Evolutionary conservation across 2,113 vertebrate species (phyloP), one percentile per base, ranked within the genome.

Genomic region (Chaenogobius annularis): DNA sequence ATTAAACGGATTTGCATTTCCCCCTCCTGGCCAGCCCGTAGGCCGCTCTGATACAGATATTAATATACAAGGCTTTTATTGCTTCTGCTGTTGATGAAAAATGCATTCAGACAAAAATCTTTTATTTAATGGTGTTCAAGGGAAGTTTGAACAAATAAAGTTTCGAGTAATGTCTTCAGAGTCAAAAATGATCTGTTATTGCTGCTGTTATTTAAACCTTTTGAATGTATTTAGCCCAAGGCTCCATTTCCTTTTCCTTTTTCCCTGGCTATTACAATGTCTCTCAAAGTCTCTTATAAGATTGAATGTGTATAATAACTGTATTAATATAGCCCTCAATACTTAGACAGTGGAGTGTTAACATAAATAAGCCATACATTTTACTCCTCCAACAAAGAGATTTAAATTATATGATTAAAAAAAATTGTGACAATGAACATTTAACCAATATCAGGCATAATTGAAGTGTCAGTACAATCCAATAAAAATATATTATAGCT

Each of bases 1-100:
- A 87, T 89, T 90, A 88, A 85, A 85, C 62, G 46, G 75, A 90
- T 88, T 88, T 82, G 70, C 83, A 87, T 86, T 82, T 85, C 37
- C 20, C 31, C 79, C 77, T 83, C 82, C 62, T 70, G 64, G 75
- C 78, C 63, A 23, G 70, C 31, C 69, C 66, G 50, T 35, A 71
- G 79, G 86, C 12, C 3, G 37, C n/a, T 74, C 62, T 74, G 48
- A 54, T 66, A 71, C 66, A 66, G 75, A 81, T 75, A 87, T 82
- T 79, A 85, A 87, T 86, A 83, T 79, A 76, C 66, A 31, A 44
- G 70, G 80, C 12, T 78, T 80, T 85, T 84, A 86, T 89, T 80
- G 79, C 77, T 75, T 80, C 46, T 81, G 19, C 55, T 26, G 66
- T 64, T 79, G 71, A 82, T 87, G 69, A 81, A 77, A 84, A 87